Base-by-base conservation (phyloP, 2,888 invertebrate species). In the Micoletzkya japonica region DNA sequence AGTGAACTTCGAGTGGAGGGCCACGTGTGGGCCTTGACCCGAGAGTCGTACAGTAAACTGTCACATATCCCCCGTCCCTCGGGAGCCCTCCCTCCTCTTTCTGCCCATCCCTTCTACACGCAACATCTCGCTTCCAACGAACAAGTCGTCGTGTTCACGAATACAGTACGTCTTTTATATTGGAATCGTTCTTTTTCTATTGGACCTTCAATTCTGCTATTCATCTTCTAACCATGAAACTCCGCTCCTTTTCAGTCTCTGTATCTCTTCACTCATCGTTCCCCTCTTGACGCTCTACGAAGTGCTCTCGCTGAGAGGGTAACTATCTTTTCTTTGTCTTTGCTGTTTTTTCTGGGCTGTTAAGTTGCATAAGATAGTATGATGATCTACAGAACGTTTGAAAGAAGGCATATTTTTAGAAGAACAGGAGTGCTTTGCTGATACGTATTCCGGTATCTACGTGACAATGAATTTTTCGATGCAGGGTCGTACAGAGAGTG, bases 251-350 rank as follows among this genome's bases (percentile, higher is more conserved):
- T 83, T 61, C 85, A 90, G 88, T 91, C 95, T 14, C 92, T 93
- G 20, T 92, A 93, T 83, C 90, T 95, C 75, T 89, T 94, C 74
- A 89, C 90, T 68, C 91, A 94, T 83, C 90, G 93, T 44, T 90
- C 93, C 58, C 94, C 95, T 3, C 92, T 93, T 0, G 95, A 96
- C 86, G 89, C 95, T 75, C 88, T 97, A 72, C 90, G 92, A 14
- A 91, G 93, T 75, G 88, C 96, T n/a, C 0, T 95, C 94, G 86
- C 93, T 93, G 0, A 93, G 92, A 63, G 50, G 63, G 63, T 63
- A 20, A 24, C 37, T 91, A 92, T 70, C 88, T 95, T 56, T 90
- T 93, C 78, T 87, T 95, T 72, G n/a, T n/a, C n/a, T n/a, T n/a
- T n/a, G n/a, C n/a, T n/a, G n/a, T n/a, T n/a, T n/a, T n/a, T n/a